Evolutionary conservation across 2,113 vertebrate genomes (phyloP).

Genomic region (Condylura cristata): DNA sequence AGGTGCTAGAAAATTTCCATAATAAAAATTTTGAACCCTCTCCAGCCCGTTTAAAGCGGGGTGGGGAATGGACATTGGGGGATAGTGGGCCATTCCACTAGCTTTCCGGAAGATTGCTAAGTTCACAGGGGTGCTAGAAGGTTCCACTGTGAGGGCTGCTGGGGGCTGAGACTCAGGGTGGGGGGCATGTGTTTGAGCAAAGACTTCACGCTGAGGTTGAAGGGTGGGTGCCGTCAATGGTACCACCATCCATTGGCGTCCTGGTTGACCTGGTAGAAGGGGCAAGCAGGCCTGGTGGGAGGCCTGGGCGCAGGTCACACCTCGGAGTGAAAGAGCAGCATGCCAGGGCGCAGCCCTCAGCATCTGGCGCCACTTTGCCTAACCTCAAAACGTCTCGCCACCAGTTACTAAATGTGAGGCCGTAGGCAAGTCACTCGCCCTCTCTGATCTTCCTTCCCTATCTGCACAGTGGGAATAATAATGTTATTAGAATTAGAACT

Average conservation of each 20-base stretch:
- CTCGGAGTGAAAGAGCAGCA: background rate
- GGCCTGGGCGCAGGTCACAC: background rate
- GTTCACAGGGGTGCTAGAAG: background rate
- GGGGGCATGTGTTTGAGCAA: background rate
- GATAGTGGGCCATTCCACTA: too few species aligned
- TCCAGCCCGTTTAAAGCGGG: background rate
- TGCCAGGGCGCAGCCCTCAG: rapidly evolving
- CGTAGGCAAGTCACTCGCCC: background rate
- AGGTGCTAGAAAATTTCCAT: background rate
- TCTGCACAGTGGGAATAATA: background rate
- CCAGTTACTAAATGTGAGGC: background rate
- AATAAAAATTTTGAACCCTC: background rate
- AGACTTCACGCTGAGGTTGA: background rate
- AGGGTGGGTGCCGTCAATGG: rapidly evolving
- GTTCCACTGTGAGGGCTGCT: background rate
- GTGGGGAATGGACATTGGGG: background rate
- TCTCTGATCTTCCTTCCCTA: background rate
- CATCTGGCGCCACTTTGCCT: rapidly evolving
- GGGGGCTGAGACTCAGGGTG: background rate
- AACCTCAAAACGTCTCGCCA: background rate
- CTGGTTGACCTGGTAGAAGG: background rate
- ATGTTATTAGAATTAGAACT: background rate
- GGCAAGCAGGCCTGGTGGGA: background rate
- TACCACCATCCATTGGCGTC: rapidly evolving
- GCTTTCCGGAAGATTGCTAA: too few species aligned